phyloP scores from a whole-genome alignment of 2,888 invertebrate species.

The Scelioninae gen. 2 region DNA sequence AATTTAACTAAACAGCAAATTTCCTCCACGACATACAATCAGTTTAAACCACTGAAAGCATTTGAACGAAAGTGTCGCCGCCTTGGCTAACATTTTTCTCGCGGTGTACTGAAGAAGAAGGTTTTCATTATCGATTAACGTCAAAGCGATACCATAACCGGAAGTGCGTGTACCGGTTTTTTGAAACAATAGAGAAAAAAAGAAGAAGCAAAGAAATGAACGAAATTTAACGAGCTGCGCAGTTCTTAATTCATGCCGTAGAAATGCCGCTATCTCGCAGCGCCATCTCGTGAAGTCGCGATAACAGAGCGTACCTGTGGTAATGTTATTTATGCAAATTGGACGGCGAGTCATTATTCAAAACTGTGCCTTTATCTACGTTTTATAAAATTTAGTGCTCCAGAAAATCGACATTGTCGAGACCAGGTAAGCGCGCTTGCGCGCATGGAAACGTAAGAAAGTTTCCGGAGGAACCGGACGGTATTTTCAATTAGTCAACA shows the following conservation, averaged over 20 bases:
- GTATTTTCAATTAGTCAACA: no score
- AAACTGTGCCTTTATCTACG: neutral
- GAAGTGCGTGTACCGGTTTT: conserved; percentile 44
- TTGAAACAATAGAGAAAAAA: conserved; percentile 22
- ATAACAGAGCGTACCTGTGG: conserved; percentile 7
- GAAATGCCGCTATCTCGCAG: conserved; percentile 20
- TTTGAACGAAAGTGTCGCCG: no score
- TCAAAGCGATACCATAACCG: conserved; percentile 18
- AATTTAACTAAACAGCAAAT: neutral
- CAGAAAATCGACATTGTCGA: neutral
- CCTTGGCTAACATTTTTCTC: no score
- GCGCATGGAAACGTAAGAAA: no score
- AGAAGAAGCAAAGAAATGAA: conserved; percentile 1
- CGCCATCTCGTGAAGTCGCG: conserved; percentile 3
- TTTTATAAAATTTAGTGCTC: neutral
- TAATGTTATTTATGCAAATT: conserved; percentile 29
- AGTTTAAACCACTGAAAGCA: no score
- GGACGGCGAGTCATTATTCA: conserved; percentile 16
- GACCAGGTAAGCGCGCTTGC: no score
- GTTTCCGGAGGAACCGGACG: no score
- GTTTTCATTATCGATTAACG: conserved; percentile 45
- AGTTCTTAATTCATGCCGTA: conserved; percentile 5
- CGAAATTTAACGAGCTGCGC: conserved; percentile 28
- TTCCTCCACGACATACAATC: no score
- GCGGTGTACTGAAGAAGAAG: conserved; percentile 24